A percentile compares a stretch with the other conserved stretches of the same genome.
phyloP scores from a whole-genome alignment of 2,113 vertebrate genomes.

The Sterrhoptilus dennistouni region DNA sequence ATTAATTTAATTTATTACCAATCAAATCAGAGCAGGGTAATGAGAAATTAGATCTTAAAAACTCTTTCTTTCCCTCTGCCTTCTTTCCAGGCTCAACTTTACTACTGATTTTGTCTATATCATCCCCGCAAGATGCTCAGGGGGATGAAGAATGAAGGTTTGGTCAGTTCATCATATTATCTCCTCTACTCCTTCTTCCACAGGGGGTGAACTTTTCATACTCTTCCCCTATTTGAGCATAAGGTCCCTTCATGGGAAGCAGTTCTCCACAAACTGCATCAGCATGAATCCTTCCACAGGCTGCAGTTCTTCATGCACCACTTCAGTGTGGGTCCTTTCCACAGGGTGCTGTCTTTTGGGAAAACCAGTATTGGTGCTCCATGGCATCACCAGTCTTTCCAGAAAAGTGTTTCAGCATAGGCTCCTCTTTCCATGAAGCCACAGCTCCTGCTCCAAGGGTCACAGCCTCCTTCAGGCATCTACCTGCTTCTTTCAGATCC shows the following conservation, averaged over 20 bases:
- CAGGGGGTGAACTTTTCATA: background rate
- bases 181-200: background rate
- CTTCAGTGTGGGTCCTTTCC: background rate
- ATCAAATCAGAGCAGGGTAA: background rate
- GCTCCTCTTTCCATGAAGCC: background rate
- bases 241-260: background rate
- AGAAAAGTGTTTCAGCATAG: background rate
- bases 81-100: background rate
- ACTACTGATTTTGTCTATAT: background rate
- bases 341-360: background rate
- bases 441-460: background rate
- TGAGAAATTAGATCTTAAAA: background rate
- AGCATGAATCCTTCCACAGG: background rate
- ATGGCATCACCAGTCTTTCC: background rate
- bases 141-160: background rate
- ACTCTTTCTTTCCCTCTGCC: background rate
- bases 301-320: background rate
- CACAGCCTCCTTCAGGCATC: background rate
- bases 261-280: background rate
- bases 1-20: background rate
- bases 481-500: background rate
- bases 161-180: background rate
- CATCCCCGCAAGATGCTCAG: rapidly evolving
- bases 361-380: background rate
- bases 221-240: background rate